A percentile compares a stretch with the other conserved stretches of the same genome.
Conservation (phyloP, 2,888 invertebrate genomes). For the Listrodromus nycthemerus region DNA sequence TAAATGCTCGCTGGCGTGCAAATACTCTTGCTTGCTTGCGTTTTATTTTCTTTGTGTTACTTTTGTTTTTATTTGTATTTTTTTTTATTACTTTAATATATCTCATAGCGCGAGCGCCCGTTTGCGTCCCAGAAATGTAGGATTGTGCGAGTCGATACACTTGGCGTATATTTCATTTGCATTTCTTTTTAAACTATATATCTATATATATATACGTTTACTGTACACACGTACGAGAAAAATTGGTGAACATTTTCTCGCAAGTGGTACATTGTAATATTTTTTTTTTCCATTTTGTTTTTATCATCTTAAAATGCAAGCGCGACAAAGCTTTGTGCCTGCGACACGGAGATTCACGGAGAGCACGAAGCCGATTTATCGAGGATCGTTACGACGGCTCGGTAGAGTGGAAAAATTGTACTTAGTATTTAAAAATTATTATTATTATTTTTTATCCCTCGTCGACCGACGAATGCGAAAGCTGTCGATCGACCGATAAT, state of each 20-base stretch:
- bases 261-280: constrained; percentile 4
- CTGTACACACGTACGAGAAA: constrained; percentile 25
- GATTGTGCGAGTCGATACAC: constrained; percentile 58
- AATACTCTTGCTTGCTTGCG: constrained; percentile 52
- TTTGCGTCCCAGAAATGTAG: constrained; percentile 51
- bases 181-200: constrained; percentile 25
- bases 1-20: constrained; percentile 70
- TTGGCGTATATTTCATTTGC: constrained; percentile 47
- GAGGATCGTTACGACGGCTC: background rate
- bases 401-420: constrained; percentile 7
- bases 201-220: constrained; percentile 9
- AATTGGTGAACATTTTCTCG: constrained; percentile 13
- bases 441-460: background rate
- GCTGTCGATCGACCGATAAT: background rate
- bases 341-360: constrained; percentile 30
- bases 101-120: constrained; percentile 30
- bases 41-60: constrained; percentile 26
- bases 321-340: constrained; percentile 48
- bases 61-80: constrained; percentile 6
- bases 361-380: constrained; percentile 20
- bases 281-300: constrained; percentile 6
- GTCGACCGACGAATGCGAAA: background rate
- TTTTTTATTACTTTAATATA: constrained; percentile 14
- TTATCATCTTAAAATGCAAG: constrained; percentile 31
- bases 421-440: constrained; percentile 3